Evolutionary conservation across 2,888 invertebrate species (phyloP), one percentile per base, ranked within the genome.

Genomic region (Acrobasis consociella): DNA sequence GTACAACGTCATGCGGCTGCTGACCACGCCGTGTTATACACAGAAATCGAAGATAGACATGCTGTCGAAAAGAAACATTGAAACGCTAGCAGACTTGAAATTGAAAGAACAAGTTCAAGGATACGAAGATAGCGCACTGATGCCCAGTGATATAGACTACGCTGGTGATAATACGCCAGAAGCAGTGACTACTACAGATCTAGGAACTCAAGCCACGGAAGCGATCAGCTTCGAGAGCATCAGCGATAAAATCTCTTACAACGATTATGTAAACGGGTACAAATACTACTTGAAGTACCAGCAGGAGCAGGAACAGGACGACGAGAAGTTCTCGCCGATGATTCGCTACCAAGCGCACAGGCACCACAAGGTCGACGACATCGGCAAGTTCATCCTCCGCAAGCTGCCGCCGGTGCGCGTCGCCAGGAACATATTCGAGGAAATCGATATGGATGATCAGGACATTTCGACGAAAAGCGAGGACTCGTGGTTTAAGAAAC

Each of bases 331-430:
- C 67, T 91, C 91, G 0, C 78, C 85, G 65, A 65, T 82, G 42
- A 71, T 91, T 5, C 82, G 80, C 49, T 91, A 89, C 63, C 89
- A 91, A 73, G 91, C 91, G 1, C 91, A 91, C 49, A 82, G 69
- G 67, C 91, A 91, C 61, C 91, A 91, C 52, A 86, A 74, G 13
- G 90, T 91, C 5, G 85, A 91, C 49, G 90, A 90, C 62, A 90
- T 91, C 9, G 91, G 91, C n/a, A 91, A 90, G 66, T 88, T 69
- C 61, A 91, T 91, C 58, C 68, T 90, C 1, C 76, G 82, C 39
- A 91, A 89, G 73, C 72, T 91, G 65, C 91, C 91, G 7, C 71
- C 72, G 15, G 9, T 87, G 50, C 78, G 66, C 17, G 75, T 72
- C 67, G 56, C 69, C 15, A 75, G 71, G 60, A 62, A 73, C 16